Evolutionary conservation across 2,888 invertebrate species (phyloP).

Genomic region (Onchidella celtica): DNA sequence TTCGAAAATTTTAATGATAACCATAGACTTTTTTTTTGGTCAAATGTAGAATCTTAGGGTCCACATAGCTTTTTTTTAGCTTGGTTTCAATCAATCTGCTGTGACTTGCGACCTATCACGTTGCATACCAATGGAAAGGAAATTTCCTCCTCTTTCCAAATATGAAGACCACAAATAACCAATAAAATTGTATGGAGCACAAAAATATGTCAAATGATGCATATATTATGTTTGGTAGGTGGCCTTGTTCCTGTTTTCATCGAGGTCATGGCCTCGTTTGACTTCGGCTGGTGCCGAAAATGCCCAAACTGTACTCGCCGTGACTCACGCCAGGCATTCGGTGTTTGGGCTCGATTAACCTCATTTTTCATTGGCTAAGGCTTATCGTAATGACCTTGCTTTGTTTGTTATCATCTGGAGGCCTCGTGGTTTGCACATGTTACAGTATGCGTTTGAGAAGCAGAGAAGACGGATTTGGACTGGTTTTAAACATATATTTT

Average conservation of each 20-base stretch:
- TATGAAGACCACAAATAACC: neutral
- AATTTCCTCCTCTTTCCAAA: neutral
- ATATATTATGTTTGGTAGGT: neutral
- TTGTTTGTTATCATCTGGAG: neutral
- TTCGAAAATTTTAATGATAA: neutral
- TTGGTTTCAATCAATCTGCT: neutral
- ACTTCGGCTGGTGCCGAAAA: neutral
- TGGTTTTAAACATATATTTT: neutral
- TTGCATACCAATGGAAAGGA: neutral
- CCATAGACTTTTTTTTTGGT: neutral
- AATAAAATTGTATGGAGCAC: neutral
- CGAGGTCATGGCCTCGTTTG: neutral
- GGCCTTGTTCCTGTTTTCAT: neutral
- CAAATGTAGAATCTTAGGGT: neutral
- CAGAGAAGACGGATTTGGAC: neutral
- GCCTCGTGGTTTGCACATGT: neutral
- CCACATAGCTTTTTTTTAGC: neutral
- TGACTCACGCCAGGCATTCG: neutral
- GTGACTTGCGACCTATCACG: neutral
- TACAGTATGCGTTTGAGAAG: neutral
- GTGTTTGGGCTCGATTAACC: neutral
- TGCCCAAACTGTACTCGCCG: neutral
- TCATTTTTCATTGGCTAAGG: neutral
- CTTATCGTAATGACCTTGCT: neutral
- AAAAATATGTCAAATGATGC: neutral